Evolutionary conservation across 2,113 vertebrate species (phyloP).

Genomic region (Hippoglossus stenolepis): DNA sequence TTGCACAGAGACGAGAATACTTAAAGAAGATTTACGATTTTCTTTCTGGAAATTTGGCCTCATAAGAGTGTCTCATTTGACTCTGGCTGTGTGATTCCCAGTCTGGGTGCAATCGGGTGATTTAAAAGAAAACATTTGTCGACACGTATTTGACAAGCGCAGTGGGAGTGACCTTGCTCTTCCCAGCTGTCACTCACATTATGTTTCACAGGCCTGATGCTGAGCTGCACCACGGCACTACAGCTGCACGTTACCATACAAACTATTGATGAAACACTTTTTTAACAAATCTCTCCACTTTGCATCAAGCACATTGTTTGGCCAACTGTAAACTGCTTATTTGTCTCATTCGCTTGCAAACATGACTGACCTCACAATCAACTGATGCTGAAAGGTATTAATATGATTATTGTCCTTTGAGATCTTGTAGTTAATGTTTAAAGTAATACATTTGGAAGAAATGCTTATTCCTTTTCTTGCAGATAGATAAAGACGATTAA

Average conservation of each 20-base stretch:
- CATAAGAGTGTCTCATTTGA: neutral
- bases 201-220: constrained; percentile 33
- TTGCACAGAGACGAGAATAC: neutral
- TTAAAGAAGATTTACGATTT: neutral
- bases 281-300: constrained; percentile 18
- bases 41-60: neutral
- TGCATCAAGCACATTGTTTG: constrained; percentile 2
- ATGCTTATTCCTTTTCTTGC: neutral
- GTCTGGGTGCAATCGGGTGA: constrained; percentile 11
- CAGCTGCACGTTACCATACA: neutral
- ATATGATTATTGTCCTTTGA: no score
- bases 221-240: neutral
- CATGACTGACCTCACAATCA: no score
- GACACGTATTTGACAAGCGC: constrained; percentile 43
- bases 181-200: constrained; percentile 57
- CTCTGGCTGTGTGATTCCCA: constrained; percentile 1
- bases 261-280: constrained; percentile 23
- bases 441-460: no score
- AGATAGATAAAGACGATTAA: neutral
- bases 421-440: no score
- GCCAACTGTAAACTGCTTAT: neutral
- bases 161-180: constrained; percentile 56
- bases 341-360: constrained; percentile 16
- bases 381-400: neutral
- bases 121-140: constrained; percentile 20